These are phyloP conservation scores for Sula dactylatra DNA, from an alignment of 2,113 vertebrate species.

Conservation along the genomic window DNA sequence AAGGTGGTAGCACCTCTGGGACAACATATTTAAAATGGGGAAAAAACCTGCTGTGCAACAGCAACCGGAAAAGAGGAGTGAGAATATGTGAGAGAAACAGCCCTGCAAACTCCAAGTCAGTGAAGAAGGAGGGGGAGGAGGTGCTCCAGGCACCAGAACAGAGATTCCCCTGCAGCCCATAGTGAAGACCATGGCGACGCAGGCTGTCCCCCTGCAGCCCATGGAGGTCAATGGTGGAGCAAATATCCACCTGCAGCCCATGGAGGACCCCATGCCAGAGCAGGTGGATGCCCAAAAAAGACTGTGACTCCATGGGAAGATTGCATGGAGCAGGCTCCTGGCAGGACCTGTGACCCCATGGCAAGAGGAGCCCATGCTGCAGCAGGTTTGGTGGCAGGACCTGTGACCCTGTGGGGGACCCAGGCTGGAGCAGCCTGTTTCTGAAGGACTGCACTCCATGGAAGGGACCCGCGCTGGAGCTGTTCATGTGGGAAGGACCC, in stretches of 20 bases:
- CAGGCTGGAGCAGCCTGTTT: too few relatives aligned
- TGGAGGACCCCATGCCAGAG: background rate
- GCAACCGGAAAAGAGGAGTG: background rate
- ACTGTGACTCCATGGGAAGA: background rate
- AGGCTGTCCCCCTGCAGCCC: background rate
- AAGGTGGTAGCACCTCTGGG: background rate
- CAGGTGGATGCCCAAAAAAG: background rate
- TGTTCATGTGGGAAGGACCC: background rate
- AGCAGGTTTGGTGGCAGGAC: background rate
- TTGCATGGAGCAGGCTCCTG: background rate
- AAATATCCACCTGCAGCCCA: background rate
- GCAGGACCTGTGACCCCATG: background rate
- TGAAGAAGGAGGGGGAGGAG: background rate
- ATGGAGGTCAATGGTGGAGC: too few relatives aligned
- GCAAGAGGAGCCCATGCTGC: background rate
- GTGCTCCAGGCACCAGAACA: background rate
- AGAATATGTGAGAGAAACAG: background rate
- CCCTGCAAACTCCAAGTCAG: background rate
- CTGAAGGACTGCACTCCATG: too few relatives aligned
- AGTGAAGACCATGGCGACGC: background rate
- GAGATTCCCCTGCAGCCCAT: background rate
- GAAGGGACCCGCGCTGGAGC: background rate
- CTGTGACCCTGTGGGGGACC: background rate
- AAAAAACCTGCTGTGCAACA: background rate
- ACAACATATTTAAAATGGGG: background rate